These are phyloP conservation scores for Drosophila incognita DNA, from an alignment of 2,888 invertebrate species.

Conservation along the genomic window DNA sequence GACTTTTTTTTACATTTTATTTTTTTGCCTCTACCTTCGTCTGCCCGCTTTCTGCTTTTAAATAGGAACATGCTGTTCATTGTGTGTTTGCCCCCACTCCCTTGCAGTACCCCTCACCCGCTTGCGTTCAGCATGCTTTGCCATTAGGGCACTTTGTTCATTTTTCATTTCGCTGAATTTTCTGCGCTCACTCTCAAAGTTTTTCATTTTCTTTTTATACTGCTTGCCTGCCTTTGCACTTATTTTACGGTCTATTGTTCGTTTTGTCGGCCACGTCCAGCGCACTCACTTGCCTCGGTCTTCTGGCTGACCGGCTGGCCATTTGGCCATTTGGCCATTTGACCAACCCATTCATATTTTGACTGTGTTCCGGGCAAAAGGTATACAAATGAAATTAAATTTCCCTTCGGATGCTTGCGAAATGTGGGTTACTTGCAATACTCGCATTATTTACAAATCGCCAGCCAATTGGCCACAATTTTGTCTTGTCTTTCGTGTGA, in stretches of 20 bases:
- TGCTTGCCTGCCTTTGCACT: conserved; percentile 72
- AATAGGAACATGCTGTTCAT: conserved; percentile 73
- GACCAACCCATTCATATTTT: conserved; percentile 74
- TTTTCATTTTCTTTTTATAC: conserved; percentile 11
- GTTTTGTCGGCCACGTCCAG: conserved; percentile 74
- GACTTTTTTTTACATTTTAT: conserved; percentile 42
- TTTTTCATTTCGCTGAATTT: conserved; percentile 82
- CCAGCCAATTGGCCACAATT: conserved; percentile 56
- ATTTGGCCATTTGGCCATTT: conserved; percentile 19
- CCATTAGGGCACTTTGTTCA: conserved; percentile 79
- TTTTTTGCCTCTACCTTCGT: conserved; percentile 24
- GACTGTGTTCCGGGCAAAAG: conserved; percentile 51
- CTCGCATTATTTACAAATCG: conserved; percentile 50
- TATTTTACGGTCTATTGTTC: conserved; percentile 83
- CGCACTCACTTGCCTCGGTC: conserved; percentile 66
- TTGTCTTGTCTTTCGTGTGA: conserved; percentile 56
- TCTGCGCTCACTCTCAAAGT: conserved; percentile 49
- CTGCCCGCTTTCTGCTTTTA: conserved; percentile 37
- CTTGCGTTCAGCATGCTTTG: conserved; percentile 43
- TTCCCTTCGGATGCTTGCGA: conserved; percentile 46
- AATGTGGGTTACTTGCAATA: conserved; percentile 22
- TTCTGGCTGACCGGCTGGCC: conserved; percentile 40
- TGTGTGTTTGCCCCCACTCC: conserved; percentile 33
- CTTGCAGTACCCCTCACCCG: conserved; percentile 4
- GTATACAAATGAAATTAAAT: conserved; percentile 82